phyloP scores from a whole-genome alignment of 2,113 vertebrate species.

The Zosterops pallidus region DNA sequence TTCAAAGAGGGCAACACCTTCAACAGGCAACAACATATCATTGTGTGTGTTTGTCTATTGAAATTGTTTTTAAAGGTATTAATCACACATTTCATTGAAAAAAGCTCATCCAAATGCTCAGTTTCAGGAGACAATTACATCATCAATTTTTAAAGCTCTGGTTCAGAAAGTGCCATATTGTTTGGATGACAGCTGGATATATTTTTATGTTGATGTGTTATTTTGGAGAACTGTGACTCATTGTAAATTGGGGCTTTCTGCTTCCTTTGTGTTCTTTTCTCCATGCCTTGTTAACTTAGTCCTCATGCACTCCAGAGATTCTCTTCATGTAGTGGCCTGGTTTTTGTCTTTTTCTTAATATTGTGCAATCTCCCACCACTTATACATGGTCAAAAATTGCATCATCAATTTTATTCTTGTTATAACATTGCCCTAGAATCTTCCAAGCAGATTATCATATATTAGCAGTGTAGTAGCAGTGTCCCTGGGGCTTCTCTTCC shows the following conservation, averaged over 20 bases:
- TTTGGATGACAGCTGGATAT: not conserved
- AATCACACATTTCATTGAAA: not conserved
- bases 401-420: constrained; percentile 27
- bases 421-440: not conserved
- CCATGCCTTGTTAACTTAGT: not conserved
- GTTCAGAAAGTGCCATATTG: not conserved
- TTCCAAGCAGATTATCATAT: not conserved
- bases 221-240: not conserved
- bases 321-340: not conserved
- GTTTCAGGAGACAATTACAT: not conserved
- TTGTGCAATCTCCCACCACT: not conserved
- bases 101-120: not conserved
- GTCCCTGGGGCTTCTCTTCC: constrained; percentile 7
- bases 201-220: not conserved
- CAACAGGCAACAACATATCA: not conserved
- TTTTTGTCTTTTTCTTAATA: constrained; percentile 21
- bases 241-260: not conserved
- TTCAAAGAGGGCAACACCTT: not conserved
- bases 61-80: not conserved
- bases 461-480: not conserved
- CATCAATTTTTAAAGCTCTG: not conserved
- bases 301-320: not conserved
- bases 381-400: not conserved
- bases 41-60: not conserved
- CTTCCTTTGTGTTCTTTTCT: not conserved